Evolutionary conservation across 1,140 invertebrate species (phyloP).

Genomic region (Saccostrea cuccullata): DNA sequence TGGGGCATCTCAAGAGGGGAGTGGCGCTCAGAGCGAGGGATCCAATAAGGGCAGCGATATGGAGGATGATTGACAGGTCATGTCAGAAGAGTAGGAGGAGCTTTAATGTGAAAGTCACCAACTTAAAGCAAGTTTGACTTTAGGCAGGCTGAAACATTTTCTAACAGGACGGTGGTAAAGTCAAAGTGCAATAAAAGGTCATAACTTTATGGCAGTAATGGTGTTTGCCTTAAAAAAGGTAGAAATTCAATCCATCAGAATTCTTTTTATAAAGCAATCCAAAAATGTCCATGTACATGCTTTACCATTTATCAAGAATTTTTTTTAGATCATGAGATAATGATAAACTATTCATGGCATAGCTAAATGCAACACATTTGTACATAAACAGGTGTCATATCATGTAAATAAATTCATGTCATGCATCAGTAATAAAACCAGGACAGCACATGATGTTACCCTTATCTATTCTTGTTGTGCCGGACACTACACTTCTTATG

Average conservation of each 20-base stretch:
- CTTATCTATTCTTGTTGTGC: too few relatives aligned
- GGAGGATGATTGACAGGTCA: slow-evolving; percentile 35
- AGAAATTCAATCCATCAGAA: too few relatives aligned
- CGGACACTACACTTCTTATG: too few relatives aligned
- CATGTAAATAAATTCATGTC: neutral
- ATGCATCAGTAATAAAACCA: neutral
- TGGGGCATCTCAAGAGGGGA: slow-evolving; percentile 38
- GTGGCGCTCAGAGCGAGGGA: neutral
- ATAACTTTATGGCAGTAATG: too few relatives aligned
- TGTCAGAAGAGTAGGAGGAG: neutral
- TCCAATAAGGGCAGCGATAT: slow-evolving; percentile 41
- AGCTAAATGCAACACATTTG: neutral
- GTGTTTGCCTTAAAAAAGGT: too few relatives aligned
- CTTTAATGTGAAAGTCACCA: neutral
- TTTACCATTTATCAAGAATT: too few relatives aligned
- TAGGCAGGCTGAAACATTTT: neutral
- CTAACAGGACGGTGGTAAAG: neutral
- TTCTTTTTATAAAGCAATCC: too few relatives aligned
- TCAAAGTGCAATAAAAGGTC: too few relatives aligned
- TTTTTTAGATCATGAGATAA: too few relatives aligned
- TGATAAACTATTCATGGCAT: too few relatives aligned
- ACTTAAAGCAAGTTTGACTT: neutral
- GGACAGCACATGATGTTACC: too few relatives aligned
- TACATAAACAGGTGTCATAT: neutral
- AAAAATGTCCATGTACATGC: too few relatives aligned